Percentiles rank a stretch among this genome's conserved stretches.
Evolutionary conservation across 2,888 invertebrate genomes (phyloP).

Genomic region (Caenorhabditis uteleia): DNA sequence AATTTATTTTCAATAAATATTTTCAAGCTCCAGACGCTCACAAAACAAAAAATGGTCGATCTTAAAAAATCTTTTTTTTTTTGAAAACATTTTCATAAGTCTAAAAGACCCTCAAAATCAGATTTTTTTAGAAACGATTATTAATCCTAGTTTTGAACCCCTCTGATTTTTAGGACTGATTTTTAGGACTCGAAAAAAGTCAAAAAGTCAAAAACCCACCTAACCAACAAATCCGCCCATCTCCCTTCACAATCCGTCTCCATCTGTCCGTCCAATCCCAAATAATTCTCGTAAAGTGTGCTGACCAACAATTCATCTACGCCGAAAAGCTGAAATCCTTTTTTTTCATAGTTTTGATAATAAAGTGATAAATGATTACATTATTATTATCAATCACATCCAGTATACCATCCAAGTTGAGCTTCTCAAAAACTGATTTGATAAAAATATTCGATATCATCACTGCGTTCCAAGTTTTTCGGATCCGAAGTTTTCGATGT

Average conservation of each 20-base stretch:
- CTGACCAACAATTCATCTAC: slow-evolving; percentile 32
- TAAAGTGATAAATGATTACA: not conserved
- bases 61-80: no score
- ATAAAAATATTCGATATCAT: slow-evolving; percentile 29
- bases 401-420: slow-evolving; percentile 19
- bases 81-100: no score
- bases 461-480: slow-evolving; percentile 33
- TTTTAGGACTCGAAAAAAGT: no score
- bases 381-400: slow-evolving; percentile 23
- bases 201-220: slow-evolving; percentile 12
- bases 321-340: slow-evolving; percentile 15
- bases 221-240: slow-evolving; percentile 15
- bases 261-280: slow-evolving; percentile 37
- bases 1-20: not conserved
- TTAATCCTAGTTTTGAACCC: no score
- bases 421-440: slow-evolving; percentile 27
- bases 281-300: slow-evolving; percentile 29
- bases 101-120: no score
- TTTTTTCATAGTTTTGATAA: not conserved
- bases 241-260: slow-evolving; percentile 19
- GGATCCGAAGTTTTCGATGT: slow-evolving; percentile 8
- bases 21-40: no score
- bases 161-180: no score
- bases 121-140: no score
- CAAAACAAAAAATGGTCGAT: no score